A percentile compares a stretch with the other conserved stretches of the same genome.
phyloP scores from a whole-genome alignment of 2,888 invertebrate species.

The Zygothrica quintamaculata region DNA sequence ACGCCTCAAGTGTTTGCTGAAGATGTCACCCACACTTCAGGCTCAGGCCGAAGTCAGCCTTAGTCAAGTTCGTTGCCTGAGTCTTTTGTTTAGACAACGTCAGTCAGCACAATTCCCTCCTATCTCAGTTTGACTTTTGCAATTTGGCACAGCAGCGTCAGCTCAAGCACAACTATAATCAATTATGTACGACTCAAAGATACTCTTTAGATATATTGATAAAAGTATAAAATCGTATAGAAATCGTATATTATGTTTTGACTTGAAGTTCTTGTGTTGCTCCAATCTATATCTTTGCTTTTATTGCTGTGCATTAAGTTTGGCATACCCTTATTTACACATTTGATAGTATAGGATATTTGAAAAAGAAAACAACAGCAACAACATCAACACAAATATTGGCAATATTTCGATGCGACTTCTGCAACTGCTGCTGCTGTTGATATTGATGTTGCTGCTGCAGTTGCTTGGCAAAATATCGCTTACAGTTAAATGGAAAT shows the following conservation, averaged over 20 bases:
- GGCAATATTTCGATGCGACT: slow-evolving; percentile 64
- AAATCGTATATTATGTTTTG: too few species aligned
- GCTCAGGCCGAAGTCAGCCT: slow-evolving; percentile 47
- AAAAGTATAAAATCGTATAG: too few species aligned
- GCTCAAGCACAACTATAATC: slow-evolving; percentile 17
- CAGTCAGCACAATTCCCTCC: slow-evolving; percentile 56
- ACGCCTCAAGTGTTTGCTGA: slow-evolving; percentile 81
- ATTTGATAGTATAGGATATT: neutral
- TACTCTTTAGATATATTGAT: neutral
- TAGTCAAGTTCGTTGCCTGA: slow-evolving; percentile 75
- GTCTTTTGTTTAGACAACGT: slow-evolving; percentile 79
- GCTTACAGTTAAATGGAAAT: slow-evolving; percentile 81
- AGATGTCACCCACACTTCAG: slow-evolving; percentile 81
- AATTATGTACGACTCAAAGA: neutral
- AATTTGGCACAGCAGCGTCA: slow-evolving; percentile 62
- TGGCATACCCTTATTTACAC: neutral
- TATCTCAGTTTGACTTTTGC: slow-evolving; percentile 73
- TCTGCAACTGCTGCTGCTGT: slow-evolving; percentile 25
- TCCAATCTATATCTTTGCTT: too few species aligned
- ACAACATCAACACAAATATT: slow-evolving; percentile 64
- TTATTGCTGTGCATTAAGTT: too few species aligned
- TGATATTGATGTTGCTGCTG: slow-evolving; percentile 4
- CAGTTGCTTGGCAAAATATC: slow-evolving; percentile 57
- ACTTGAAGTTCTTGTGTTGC: too few species aligned
- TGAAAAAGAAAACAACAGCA: slow-evolving; percentile 14